Percentiles rank a stretch among this genome's conserved stretches.
Conservation (phyloP, 92 coral and sea anemone species). For the Porites cylindrica region DNA sequence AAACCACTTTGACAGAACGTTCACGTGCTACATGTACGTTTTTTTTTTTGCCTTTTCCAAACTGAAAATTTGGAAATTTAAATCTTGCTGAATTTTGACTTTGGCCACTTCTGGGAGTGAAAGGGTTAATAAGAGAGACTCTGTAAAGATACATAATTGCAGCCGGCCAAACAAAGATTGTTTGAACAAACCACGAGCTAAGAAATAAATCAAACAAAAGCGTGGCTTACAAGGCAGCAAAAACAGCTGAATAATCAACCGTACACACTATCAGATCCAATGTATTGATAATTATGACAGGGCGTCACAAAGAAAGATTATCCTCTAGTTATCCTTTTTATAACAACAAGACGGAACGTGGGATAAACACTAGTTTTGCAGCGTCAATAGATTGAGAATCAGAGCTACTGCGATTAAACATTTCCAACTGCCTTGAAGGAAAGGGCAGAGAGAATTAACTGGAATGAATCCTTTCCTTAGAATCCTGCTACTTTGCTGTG, state of each 20-base stretch:
- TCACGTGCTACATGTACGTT: too few relatives aligned
- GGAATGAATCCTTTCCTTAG: neutral
- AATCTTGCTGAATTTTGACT: too few relatives aligned
- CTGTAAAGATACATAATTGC: too few relatives aligned
- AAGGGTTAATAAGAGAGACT: too few relatives aligned
- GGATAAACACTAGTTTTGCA: neutral
- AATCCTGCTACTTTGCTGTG: neutral
- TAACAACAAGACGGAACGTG: neutral
- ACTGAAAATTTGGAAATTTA: too few relatives aligned
- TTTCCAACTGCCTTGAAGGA: neutral
- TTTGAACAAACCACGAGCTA: too few relatives aligned
- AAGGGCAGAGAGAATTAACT: neutral
- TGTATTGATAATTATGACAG: neutral
- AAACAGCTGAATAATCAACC: slow-evolving; percentile 8
- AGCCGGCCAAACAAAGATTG: too few relatives aligned
- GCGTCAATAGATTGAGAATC: neutral
- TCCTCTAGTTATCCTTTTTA: neutral
- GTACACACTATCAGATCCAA: neutral
- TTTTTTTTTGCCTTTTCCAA: too few relatives aligned
- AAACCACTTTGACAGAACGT: too few relatives aligned
- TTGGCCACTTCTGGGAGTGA: too few relatives aligned
- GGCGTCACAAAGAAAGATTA: slow-evolving; percentile 16
- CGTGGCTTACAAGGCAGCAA: neutral
- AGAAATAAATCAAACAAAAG: neutral
- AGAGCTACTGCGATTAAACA: neutral